Base-by-base conservation (phyloP, 2,888 invertebrate genomes). In the Lasioglossum zephyrum region DNA sequence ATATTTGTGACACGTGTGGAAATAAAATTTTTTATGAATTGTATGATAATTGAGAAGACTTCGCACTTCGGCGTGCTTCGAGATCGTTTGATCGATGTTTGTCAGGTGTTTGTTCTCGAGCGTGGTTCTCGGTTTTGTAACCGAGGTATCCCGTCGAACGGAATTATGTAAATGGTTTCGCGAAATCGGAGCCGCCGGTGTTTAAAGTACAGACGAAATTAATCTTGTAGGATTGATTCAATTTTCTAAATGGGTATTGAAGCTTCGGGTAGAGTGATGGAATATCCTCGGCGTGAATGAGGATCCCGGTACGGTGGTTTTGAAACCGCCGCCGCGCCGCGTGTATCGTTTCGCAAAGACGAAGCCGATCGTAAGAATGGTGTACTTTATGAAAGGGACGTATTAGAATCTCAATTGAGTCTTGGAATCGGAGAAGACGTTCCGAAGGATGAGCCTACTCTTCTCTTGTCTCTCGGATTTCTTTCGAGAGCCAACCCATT, bases 331-430 rank as follows among this genome's bases (percentile, higher is more conserved):
- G 66, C 16, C 2, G 63, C 36, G 63, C 49, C 49, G 53, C n/a
- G n/a, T 9, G 70, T 75, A 73, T 53, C 66, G 74, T 57, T 75
- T 16, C 63, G 73, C 44, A n/a, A 26, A 39, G 70, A 36, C 47
- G 53, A 60, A 60, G 41, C 47, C 22, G 63, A 82, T 82, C 31
- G 70, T 39, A n/a, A 74, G 69, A 69, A 69, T 69, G 41, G 69
- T 69, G 41, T 39, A 69, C 69, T 69, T 69, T 69, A 69, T 69
- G 69, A 69, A 69, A 83, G 83, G 81, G 83, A 72, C 73, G 75
- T 83, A 74, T 69, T 53, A 79, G 79, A 77, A 79, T 79, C 66
- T 75, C 76, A 70, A 73, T 69, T 69, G 69, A 69, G 41, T 39
- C 22, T 69, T 39, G 39, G 69, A 22, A 41, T 39, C 69, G 11